Conservation (phyloP, 2,888 invertebrate genomes). For the Temnothorax rugatulus region DNA sequence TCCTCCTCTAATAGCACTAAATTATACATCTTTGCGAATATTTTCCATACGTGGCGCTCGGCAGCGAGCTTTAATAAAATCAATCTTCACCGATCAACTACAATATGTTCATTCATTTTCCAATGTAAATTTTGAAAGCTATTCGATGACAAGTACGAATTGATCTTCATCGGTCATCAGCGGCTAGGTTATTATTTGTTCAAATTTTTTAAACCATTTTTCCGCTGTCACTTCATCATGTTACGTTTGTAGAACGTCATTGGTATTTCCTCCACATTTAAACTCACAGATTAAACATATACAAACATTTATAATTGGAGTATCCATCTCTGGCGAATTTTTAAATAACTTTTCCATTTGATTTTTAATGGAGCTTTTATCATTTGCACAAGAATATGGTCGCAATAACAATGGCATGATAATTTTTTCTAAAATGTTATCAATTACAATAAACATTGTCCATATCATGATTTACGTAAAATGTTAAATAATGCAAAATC, state of each 20-base stretch:
- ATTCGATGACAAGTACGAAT: constrained; percentile 17
- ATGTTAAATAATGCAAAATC: neutral
- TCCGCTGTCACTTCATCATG: neutral
- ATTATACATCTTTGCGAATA: neutral
- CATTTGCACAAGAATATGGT: neutral
- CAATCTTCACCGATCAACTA: neutral
- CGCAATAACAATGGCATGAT: neutral
- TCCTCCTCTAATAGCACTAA: no score
- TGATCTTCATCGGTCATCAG: constrained; percentile 35
- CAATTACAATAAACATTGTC: neutral
- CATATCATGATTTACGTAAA: neutral
- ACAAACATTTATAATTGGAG: constrained; percentile 1
- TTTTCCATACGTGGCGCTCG: neutral
- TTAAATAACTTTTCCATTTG: neutral
- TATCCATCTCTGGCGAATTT: neutral
- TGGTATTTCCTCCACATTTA: constrained; percentile 1
- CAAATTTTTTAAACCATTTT: constrained; percentile 27
- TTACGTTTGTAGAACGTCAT: neutral
- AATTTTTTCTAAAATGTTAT: neutral
- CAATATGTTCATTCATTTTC: constrained; percentile 11
- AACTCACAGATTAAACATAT: neutral
- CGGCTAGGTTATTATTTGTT: constrained; percentile 13
- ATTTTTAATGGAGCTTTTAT: neutral
- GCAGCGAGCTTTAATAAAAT: neutral
- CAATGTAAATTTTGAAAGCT: constrained; percentile 24